Conservation (phyloP, 2,797 vertebrate genomes). For the Sebastes hubbsi region DNA sequence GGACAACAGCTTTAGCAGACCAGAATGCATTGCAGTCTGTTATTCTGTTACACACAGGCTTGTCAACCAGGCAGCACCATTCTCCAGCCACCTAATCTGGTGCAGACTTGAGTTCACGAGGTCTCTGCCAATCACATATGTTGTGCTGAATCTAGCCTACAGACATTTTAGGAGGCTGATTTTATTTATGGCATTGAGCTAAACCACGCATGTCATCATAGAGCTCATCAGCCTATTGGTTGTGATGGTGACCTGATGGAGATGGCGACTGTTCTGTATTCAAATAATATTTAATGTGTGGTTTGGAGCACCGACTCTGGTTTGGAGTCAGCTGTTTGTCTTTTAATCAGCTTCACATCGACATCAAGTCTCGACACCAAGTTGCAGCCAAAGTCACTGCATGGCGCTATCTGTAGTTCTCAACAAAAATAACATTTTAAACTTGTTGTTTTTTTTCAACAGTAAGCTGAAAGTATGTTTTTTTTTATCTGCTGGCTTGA, state of each 20-base stretch:
- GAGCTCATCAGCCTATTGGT: neutral
- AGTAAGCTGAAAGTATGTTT: neutral
- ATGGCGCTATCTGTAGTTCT: neutral
- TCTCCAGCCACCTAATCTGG: neutral
- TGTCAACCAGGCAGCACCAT: neutral
- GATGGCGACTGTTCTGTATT: neutral
- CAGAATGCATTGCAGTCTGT: neutral
- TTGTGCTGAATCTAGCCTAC: neutral
- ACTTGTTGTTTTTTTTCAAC: neutral
- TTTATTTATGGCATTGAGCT: neutral
- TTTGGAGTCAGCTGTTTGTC: neutral
- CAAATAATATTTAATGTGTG: neutral
- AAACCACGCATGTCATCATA: neutral
- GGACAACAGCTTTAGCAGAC: neutral
- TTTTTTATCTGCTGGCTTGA: conserved; percentile 1
- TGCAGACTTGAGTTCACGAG: neutral
- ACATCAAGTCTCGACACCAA: neutral
- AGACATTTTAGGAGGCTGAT: neutral
- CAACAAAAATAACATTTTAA: neutral
- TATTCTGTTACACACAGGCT: neutral
- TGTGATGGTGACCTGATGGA: neutral
- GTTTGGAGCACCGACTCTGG: neutral
- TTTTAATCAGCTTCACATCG: neutral
- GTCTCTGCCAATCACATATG: neutral
- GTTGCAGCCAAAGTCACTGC: neutral